These are phyloP conservation scores for Pangasius larnaudii DNA, from an alignment of 2,797 vertebrate genomes.

Conservation along the genomic window DNA sequence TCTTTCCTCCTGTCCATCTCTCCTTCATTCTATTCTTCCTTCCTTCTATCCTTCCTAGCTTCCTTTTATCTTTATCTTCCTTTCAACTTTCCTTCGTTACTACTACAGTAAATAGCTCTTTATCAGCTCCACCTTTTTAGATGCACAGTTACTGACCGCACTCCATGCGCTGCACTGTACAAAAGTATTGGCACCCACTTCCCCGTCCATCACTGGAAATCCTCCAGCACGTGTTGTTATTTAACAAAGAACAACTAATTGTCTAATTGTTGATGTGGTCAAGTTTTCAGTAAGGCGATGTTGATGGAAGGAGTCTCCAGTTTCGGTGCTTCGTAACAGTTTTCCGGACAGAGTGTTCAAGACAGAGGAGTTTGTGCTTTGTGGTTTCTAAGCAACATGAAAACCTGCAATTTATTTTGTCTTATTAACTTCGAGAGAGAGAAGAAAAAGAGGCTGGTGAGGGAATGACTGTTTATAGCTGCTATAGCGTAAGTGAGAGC, in stretches of 20 bases:
- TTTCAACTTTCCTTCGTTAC: neutral
- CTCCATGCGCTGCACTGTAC: neutral
- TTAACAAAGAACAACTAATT: neutral
- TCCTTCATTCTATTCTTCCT: neutral
- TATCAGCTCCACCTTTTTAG: neutral
- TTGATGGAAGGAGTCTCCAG: neutral
- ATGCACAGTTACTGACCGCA: neutral
- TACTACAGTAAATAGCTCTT: neutral
- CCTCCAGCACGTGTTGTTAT: neutral
- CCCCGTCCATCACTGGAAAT: neutral
- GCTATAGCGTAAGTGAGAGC: neutral
- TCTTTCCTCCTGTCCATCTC: neutral
- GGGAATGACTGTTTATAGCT: neutral
- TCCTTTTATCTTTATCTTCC: neutral
- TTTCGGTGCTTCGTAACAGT: neutral
- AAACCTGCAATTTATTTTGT: neutral
- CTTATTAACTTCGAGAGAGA: neutral
- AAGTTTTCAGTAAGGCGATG: neutral
- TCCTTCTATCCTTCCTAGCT: neutral
- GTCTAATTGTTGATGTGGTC: neutral
- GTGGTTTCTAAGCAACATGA: neutral
- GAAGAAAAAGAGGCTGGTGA: neutral
- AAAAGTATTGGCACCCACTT: neutral
- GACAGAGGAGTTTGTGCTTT: neutral
- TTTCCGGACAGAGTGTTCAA: neutral